These are phyloP conservation scores for Ursus arctos DNA, from an alignment of 2,113 vertebrate species.

Conservation along the genomic window DNA sequence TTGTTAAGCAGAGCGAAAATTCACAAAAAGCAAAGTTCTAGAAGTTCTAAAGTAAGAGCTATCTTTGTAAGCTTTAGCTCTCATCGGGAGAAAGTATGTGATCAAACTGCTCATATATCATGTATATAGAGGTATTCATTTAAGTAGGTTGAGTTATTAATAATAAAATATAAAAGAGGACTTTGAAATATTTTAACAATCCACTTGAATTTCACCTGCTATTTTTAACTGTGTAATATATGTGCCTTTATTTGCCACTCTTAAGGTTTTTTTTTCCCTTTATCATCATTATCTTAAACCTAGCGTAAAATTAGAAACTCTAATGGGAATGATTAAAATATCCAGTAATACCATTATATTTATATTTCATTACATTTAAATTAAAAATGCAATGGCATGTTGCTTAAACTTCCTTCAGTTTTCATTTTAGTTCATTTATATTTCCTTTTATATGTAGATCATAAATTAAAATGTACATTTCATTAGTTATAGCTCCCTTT, in stretches of 20 bases:
- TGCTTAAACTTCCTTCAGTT: background rate
- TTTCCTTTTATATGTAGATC: background rate
- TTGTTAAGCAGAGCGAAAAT: background rate
- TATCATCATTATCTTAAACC: background rate
- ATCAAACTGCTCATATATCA: background rate
- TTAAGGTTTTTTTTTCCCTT: background rate
- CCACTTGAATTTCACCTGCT: background rate
- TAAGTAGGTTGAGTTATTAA: background rate
- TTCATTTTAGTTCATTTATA: background rate
- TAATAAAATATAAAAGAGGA: background rate
- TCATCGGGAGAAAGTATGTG: background rate
- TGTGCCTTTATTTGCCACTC: background rate
- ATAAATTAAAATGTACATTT: background rate
- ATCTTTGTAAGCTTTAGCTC: background rate
- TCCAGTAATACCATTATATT: background rate
- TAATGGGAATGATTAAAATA: background rate
- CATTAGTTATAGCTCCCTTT: background rate
- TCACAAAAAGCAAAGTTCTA: background rate
- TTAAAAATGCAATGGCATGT: background rate
- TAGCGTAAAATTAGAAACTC: background rate
- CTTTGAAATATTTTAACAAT: constrained; percentile 32
- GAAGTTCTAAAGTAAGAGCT: constrained; percentile 33
- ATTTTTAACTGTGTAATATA: background rate
- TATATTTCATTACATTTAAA: constrained; percentile 6
- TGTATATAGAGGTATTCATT: background rate